These are phyloP conservation scores for Matsumyia berberina DNA, from an alignment of 2,888 invertebrate genomes.

Conservation along the genomic window DNA sequence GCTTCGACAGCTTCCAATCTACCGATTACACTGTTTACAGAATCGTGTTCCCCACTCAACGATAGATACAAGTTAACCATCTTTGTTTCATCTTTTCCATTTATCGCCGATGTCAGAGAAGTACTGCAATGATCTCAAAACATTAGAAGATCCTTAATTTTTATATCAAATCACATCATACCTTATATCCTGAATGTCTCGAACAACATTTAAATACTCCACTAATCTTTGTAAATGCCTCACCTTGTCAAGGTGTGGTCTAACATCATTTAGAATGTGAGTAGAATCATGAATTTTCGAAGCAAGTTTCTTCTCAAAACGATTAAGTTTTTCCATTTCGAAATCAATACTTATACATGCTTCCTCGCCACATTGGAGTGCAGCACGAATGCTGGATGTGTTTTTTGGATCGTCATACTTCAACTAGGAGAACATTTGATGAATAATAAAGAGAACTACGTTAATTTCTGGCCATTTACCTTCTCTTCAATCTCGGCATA, in stretches of 20 bases:
- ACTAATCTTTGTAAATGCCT: conserved; percentile 86
- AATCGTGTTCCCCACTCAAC: conserved; percentile 81
- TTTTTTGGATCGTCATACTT: conserved; percentile 87
- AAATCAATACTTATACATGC: conserved; percentile 84
- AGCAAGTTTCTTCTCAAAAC: conserved; percentile 84
- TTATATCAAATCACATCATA: conserved; percentile 81
- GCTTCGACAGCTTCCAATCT: conserved; percentile 82
- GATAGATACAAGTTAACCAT: conserved; percentile 82
- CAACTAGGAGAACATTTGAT: conserved; percentile 84
- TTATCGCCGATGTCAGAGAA: conserved; percentile 79
- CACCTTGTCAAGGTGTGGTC: conserved; percentile 85
- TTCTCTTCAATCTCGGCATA: conserved; percentile 79
- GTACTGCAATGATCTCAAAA: conserved; percentile 74
- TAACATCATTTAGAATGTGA: conserved; percentile 78
- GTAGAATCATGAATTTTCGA: conserved; percentile 86
- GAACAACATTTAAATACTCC: conserved; percentile 89
- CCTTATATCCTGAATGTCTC: conserved; percentile 90
- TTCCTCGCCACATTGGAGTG: conserved; percentile 87
- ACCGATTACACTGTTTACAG: conserved; percentile 83
- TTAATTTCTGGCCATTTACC: conserved; percentile 76
- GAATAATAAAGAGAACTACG: background rate
- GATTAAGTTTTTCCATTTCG: conserved; percentile 85
- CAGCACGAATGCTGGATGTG: conserved; percentile 87
- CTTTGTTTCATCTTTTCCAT: conserved; percentile 82
- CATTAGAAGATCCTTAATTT: background rate